Conservation (phyloP, 2,113 vertebrate species). For the human (Homo sapiens) region DNA sequence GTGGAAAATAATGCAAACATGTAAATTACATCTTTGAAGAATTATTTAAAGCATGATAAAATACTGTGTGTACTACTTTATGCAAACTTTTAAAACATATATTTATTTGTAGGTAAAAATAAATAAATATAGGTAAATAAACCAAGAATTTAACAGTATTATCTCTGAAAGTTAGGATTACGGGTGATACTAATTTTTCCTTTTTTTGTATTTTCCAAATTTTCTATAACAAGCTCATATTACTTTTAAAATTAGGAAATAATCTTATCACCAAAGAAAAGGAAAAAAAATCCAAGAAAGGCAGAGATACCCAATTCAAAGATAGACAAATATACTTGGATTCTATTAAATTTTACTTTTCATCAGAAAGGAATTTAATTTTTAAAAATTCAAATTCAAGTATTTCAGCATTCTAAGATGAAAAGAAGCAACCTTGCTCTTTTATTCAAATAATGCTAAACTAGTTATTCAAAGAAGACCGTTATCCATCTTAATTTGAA, state of each 20-base stretch:
- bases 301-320: neutral
- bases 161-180: neutral
- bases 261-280: neutral
- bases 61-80: neutral
- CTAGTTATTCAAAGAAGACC: constrained; percentile 28
- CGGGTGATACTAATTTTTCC: neutral
- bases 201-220: neutral
- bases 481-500: constrained; percentile 43
- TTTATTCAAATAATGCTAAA: constrained; percentile 2
- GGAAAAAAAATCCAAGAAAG: neutral
- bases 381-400: constrained; percentile 41
- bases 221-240: constrained; percentile 3
- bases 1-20: neutral
- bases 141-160: neutral
- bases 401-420: neutral
- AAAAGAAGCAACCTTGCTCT: neutral
- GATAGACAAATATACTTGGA: neutral
- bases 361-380: constrained; percentile 23
- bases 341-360: constrained; percentile 6
- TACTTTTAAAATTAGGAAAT: constrained; percentile 15
- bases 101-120: neutral
- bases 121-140: constrained; percentile 7
- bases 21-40: neutral
- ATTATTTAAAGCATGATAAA: neutral
- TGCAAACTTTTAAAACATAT: neutral